A percentile compares a stretch with the other conserved stretches of the same genome.
Conservation (phyloP, 2,113 vertebrate genomes). For the Podiceps cristatus region DNA sequence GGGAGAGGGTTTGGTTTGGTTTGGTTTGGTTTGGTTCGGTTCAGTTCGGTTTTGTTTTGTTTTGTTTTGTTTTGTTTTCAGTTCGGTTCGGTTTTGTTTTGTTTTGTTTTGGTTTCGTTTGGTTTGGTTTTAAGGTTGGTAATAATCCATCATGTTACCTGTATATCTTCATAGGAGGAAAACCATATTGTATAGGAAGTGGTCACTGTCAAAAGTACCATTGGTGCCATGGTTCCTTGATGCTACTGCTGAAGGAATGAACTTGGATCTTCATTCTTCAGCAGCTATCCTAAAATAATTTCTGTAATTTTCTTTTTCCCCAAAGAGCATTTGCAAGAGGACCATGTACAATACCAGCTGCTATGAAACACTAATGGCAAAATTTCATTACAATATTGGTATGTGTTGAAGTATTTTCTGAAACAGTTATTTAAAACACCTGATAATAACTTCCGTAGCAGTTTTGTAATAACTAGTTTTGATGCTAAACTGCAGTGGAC, state of each 20-base stretch:
- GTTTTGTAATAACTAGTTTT: neutral
- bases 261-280: neutral
- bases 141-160: neutral
- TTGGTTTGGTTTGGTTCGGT: no score
- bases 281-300: neutral
- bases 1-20: neutral
- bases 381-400: neutral
- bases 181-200: neutral
- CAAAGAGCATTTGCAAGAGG: neutral
- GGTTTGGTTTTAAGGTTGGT: neutral
- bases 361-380: neutral
- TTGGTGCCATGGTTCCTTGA: neutral
- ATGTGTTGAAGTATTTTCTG: neutral
- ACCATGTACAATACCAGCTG: neutral
- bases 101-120: no score
- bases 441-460: neutral
- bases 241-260: neutral
- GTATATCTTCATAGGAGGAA: neutral
- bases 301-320: neutral
- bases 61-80: no score
- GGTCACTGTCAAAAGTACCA: neutral
- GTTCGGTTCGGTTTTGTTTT: no score
- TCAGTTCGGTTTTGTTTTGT: no score
- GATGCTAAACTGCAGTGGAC: neutral
- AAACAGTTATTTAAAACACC: neutral